Base-by-base conservation (phyloP, 2,888 invertebrate species). In the Drosophila cracens region DNA sequence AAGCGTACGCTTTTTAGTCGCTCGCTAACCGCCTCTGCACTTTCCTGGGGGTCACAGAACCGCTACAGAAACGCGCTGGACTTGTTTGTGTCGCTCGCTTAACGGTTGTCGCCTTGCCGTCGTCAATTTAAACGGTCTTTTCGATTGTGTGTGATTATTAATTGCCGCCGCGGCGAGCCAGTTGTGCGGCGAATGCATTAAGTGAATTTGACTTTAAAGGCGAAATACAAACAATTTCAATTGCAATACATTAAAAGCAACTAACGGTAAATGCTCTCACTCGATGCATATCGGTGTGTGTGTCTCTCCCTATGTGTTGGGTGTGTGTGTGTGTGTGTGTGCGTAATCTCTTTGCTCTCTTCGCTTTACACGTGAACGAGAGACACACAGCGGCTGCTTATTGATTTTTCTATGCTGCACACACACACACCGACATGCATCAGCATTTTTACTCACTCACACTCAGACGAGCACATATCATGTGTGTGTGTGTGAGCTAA, bases 361-460 rank as follows among this genome's bases (percentile, higher is more conserved):
- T 38, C 27, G 56, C 11, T 48, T 68, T 68, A 51, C 80, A 68
- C 80, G 80, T 64, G 75, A 75, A 64, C 51, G 51, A 58, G 57
- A 49, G 53, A 40, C 49, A 54, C 34, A 61, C 60, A 48, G 48
- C 66, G 74, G 21, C 53, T 53, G 62, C 69, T 78, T 80, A 80
- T 80, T 80, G 79, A 80, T 80, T 80, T 80, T 80, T 80, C 79
- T 79, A 74, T 79, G 73, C 73, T 68, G 61, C 76, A 73, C 34
- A 68, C 56, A 61, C 51, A 31, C 46, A 11, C 31, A 36, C 53
- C 43, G 38, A 27, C 49, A 25, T 38, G 59, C 54, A 60, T 27
- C n/a, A 52, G 29, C 57, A 52, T n/a, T 48, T 53, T 62, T 43
- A 53, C 38, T 56, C 53, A 46, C 34, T 16, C 60, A 27, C 56